phyloP scores from a whole-genome alignment of 2,888 invertebrate species.

The Nomada ferruginata region DNA sequence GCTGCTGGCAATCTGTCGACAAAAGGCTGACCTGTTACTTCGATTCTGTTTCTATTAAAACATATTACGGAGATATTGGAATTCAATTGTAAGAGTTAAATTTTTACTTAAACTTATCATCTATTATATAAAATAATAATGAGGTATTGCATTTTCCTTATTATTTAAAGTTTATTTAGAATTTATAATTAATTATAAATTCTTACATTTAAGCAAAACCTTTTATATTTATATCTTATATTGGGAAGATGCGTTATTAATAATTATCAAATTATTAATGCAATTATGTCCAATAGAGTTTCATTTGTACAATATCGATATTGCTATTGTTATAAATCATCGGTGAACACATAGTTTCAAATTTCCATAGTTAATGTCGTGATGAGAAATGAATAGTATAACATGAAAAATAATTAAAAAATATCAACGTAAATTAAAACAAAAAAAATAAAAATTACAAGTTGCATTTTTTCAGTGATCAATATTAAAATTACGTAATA shows the following conservation, averaged over 20 bases:
- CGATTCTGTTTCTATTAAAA: too few relatives aligned
- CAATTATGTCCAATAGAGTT: neutral
- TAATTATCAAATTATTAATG: neutral
- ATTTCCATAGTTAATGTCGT: neutral
- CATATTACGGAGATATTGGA: too few relatives aligned
- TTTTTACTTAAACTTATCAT: too few relatives aligned
- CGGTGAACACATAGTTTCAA: neutral
- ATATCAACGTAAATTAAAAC: neutral
- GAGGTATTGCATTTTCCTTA: too few relatives aligned
- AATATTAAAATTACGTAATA: neutral
- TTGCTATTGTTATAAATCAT: neutral
- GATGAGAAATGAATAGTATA: constrained; percentile 8
- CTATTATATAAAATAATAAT: too few relatives aligned
- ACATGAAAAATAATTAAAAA: neutral
- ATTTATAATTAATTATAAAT: too few relatives aligned
- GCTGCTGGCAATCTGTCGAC: too few relatives aligned
- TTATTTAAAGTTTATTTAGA: neutral
- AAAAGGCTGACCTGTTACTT: too few relatives aligned
- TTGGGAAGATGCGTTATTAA: neutral
- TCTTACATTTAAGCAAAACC: too few relatives aligned
- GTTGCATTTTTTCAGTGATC: neutral
- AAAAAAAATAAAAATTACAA: neutral
- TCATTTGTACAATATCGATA: neutral
- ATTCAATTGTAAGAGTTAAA: too few relatives aligned
- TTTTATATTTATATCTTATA: neutral